Conservation (phyloP, 2,888 invertebrate genomes). For the Phyllotreta cruciferae region DNA sequence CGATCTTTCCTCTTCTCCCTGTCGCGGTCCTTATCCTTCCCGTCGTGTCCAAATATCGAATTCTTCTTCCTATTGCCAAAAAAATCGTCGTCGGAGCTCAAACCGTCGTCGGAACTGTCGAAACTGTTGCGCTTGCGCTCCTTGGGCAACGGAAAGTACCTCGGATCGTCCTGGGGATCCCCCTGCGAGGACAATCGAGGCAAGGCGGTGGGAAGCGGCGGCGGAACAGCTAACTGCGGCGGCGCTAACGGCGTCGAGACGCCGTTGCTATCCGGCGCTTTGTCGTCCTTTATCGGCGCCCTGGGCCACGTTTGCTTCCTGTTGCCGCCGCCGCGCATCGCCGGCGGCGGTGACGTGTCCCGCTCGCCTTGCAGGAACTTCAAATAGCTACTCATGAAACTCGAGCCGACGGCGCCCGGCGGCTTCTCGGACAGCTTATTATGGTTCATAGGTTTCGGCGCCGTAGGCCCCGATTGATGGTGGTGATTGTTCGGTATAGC, state of each 20-base stretch:
- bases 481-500: slow-evolving; percentile 41
- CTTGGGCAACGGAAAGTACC: slow-evolving; percentile 75
- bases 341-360: slow-evolving; percentile 81
- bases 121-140: slow-evolving; percentile 72
- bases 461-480: slow-evolving; percentile 24
- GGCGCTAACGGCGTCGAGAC: slow-evolving; percentile 45
- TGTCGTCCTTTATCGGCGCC: slow-evolving; percentile 54
- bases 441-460: slow-evolving; percentile 58
- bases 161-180: slow-evolving; percentile 71
- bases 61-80: slow-evolving; percentile 60
- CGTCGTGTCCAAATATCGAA: slow-evolving; percentile 44
- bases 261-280: slow-evolving; percentile 45
- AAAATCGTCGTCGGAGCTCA: slow-evolving; percentile 67
- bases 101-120: slow-evolving; percentile 72
- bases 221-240: slow-evolving; percentile 43
- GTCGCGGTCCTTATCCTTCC: slow-evolving; percentile 35
- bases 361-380: slow-evolving; percentile 85
- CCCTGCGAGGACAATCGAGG: slow-evolving; percentile 59
- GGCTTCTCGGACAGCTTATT: slow-evolving; percentile 66
- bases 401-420: slow-evolving; percentile 71
- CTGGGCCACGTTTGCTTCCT: slow-evolving; percentile 74
- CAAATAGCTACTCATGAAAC: slow-evolving; percentile 87
- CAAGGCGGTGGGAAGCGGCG: slow-evolving; percentile 37
- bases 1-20: slow-evolving; percentile 41
- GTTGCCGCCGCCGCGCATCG: slow-evolving; percentile 69